Percentiles rank a stretch among this genome's conserved stretches.
These are phyloP conservation scores for Drosophila micromelanica DNA, from an alignment of 1,140 invertebrate species.

Conservation along the genomic window DNA sequence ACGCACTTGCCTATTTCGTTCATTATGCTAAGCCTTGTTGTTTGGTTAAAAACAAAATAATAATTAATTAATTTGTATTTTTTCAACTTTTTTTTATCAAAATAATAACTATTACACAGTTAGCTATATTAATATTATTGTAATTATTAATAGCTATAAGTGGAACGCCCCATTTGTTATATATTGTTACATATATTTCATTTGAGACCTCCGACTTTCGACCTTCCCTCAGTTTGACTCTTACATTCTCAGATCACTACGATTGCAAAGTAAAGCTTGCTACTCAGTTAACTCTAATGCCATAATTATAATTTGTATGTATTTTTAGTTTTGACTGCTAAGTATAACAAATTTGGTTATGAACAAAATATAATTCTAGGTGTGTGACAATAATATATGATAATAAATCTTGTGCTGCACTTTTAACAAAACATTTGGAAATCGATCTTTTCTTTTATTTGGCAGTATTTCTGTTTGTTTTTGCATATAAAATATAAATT, in stretches of 20 bases:
- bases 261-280: conserved; percentile 77
- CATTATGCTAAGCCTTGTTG: no score
- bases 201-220: conserved; percentile 30
- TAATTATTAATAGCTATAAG: neutral
- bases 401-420: conserved; percentile 40
- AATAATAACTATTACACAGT: conserved; percentile 14
- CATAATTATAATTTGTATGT: conserved; percentile 37
- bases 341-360: conserved; percentile 7
- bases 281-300: conserved; percentile 64
- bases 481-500: conserved; percentile 18
- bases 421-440: conserved; percentile 32
- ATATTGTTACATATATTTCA: neutral
- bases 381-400: conserved; percentile 1
- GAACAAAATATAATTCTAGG: conserved; percentile 13
- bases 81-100: no score
- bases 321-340: conserved; percentile 21
- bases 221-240: conserved; percentile 26
- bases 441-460: conserved; percentile 54
- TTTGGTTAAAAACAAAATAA: no score
- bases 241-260: conserved; percentile 60
- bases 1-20: no score
- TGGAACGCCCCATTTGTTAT: conserved; percentile 7
- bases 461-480: conserved; percentile 71
- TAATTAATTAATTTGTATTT: no score
- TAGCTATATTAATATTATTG: conserved; percentile 6